These are phyloP conservation scores for Egretta garzetta DNA, from an alignment of 2,113 vertebrate genomes.

Conservation along the genomic window DNA sequence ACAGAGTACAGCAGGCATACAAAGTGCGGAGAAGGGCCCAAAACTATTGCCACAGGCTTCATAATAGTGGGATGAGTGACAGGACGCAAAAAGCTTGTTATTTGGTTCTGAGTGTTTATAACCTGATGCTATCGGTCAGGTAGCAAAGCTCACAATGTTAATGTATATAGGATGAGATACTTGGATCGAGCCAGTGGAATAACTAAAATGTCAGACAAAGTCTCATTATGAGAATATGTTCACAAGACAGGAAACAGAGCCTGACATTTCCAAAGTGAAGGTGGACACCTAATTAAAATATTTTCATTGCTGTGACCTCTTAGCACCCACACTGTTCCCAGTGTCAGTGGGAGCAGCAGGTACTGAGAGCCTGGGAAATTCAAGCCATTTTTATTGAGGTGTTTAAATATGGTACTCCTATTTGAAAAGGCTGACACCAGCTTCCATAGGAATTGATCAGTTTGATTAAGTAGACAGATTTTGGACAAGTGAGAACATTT, in stretches of 20 bases:
- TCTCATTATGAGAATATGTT: neutral
- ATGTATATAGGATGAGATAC: neutral
- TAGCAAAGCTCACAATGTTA: neutral
- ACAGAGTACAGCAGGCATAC: neutral
- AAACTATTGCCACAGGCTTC: neutral
- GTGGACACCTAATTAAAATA: neutral
- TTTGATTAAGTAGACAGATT: neutral
- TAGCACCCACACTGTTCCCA: neutral
- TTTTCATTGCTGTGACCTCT: neutral
- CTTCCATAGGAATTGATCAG: neutral
- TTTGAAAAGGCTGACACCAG: neutral
- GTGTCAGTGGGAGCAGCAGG: neutral
- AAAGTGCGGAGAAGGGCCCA: neutral
- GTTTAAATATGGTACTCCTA: neutral
- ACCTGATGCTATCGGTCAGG: neutral
- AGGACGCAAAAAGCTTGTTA: neutral
- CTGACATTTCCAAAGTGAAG: neutral
- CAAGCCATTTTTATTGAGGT: neutral
- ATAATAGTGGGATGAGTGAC: neutral
- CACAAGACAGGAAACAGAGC: neutral
- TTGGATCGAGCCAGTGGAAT: neutral
- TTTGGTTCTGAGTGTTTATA: neutral
- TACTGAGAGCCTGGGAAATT: neutral
- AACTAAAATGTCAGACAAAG: neutral
- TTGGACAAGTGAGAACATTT: conserved; percentile 17